Base-by-base conservation (phyloP, 1,140 invertebrate species). In the Chironomus tepperi region DNA sequence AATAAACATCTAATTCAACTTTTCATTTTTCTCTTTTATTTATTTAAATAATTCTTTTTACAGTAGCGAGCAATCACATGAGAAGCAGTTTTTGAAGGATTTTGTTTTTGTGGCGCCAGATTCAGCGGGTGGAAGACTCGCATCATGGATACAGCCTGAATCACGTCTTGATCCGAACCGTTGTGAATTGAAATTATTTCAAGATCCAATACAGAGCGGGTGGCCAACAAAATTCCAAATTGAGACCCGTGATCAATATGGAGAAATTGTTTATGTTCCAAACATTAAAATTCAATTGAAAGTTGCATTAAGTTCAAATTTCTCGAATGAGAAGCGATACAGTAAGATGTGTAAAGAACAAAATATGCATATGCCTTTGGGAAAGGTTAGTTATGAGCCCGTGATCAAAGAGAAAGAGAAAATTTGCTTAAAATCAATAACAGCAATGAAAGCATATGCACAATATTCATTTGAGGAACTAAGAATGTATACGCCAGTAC, bases 391-490 rank as follows among this genome's bases (percentile, higher is more conserved):
- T 0, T 98, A 97, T 83, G 92, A 97, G 82, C 88, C 94, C 0
- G 95, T 93, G 0, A 87, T 95, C 43, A 82, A 82, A 75, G 65
- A 70, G 16, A 90, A 90, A 76, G 95, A 98, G 78, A 96, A 94
- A 81, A 96, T 96, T 89, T 89, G 91, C 77, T 98, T 96, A 83
- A 92, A 97, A 83, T 91, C 95, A 3, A 97, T 98, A 75, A 95
- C 93, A 6, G 93, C 95, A 76, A 96, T 97, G 93, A 94, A 94
- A 84, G 89, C 90, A 0, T 98, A 95, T 83, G 92, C 96, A 78
- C 93, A 96, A 80, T 98, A 96, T 79, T 98, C 96, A 0, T 98
- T 98, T 84, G 97, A 99, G 83, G 97, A 98, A 82, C 83, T 99
- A 5, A 89, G 97, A 42, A 91, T 90, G 76, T 93, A 82, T 75